These are phyloP conservation scores for Plagodis pulveraria DNA, from an alignment of 2,888 invertebrate species.

Conservation along the genomic window DNA sequence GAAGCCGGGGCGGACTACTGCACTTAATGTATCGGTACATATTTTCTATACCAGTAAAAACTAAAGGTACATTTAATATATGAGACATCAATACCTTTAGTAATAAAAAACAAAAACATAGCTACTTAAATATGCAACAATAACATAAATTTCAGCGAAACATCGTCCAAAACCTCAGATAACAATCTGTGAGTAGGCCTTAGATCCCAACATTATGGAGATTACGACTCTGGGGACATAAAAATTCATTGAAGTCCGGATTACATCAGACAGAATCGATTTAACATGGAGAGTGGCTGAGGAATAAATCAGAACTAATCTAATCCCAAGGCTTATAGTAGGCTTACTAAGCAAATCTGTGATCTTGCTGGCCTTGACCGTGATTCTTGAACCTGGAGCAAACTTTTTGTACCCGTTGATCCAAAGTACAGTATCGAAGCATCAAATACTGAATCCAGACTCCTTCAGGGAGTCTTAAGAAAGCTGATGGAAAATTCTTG, in stretches of 20 bases:
- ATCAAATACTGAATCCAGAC: too few relatives aligned
- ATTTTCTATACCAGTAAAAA: too few relatives aligned
- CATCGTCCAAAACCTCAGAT: slow-evolving; percentile 16
- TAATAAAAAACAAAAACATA: too few relatives aligned
- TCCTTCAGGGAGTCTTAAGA: too few relatives aligned
- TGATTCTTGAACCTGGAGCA: too few relatives aligned
- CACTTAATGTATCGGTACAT: too few relatives aligned
- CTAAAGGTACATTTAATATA: too few relatives aligned
- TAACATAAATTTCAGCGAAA: slow-evolving; percentile 13
- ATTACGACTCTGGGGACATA: slow-evolving; percentile 31
- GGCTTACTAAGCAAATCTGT: slow-evolving; percentile 4
- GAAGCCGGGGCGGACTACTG: too few relatives aligned
- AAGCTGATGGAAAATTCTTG: slow-evolving; percentile 19
- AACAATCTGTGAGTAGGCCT: slow-evolving; percentile 9
- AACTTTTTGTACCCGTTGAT: too few relatives aligned
- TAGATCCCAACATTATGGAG: slow-evolving; percentile 27
- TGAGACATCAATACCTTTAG: too few relatives aligned
- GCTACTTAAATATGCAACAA: too few relatives aligned
- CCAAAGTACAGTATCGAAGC: too few relatives aligned
- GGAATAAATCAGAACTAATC: slow-evolving; percentile 10
- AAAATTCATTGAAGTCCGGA: slow-evolving; percentile 35
- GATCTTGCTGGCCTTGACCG: neutral
- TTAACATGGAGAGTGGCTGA: slow-evolving; percentile 8
- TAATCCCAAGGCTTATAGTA: slow-evolving; percentile 4
- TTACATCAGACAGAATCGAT: slow-evolving; percentile 23